phyloP scores from a whole-genome alignment of 2,113 vertebrate species.

The Sporophila hypoxantha region DNA sequence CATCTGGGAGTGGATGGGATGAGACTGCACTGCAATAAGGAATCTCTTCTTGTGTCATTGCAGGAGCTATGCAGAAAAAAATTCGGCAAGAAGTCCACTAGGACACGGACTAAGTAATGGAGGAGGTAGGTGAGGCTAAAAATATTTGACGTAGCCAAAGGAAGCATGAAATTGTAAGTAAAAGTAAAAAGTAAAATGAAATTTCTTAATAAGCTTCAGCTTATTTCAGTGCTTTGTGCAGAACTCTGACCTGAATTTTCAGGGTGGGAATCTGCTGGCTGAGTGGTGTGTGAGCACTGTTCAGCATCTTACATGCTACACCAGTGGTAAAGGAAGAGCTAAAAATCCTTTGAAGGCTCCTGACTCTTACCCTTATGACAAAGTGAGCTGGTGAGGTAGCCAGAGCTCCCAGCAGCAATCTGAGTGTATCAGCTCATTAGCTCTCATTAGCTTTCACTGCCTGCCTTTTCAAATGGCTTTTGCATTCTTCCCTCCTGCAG shows the following conservation, averaged over 20 bases:
- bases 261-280: not conserved
- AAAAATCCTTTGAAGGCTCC: not conserved
- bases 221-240: not conserved
- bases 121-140: conserved; percentile 58
- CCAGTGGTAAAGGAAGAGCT: not conserved
- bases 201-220: not conserved
- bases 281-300: not conserved
- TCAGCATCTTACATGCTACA: not conserved
- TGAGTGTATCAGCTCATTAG: not conserved
- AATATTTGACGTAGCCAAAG: not conserved
- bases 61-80: conserved; percentile 70
- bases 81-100: conserved; percentile 43
- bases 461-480: not conserved
- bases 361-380: not conserved
- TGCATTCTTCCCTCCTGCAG: conserved; percentile 1
- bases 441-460: not conserved
- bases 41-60: not conserved
- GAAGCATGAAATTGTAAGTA: no score
- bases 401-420: not conserved
- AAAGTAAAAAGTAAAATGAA: not conserved
- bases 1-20: conserved; percentile 3
- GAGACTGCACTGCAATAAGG: not conserved
- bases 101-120: conserved; percentile 67
- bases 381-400: not conserved
- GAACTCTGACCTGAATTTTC: not conserved